Evolutionary conservation across 2,888 invertebrate species (phyloP).

Genomic region (Morpho helenor): DNA sequence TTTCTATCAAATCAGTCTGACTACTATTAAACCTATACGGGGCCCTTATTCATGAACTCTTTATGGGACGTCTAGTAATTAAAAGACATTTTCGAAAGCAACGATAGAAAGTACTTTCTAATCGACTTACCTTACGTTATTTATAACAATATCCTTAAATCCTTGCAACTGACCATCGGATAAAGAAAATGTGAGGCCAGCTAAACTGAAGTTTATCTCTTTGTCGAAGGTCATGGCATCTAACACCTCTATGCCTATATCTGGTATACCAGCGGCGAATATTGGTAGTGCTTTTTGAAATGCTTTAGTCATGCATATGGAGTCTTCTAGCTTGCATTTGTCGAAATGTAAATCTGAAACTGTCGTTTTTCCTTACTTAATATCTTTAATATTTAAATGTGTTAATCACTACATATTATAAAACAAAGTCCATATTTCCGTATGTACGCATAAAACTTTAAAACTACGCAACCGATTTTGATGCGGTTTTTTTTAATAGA

Average conservation of each 20-base stretch:
- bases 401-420: too few species aligned
- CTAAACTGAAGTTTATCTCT: slow-evolving; percentile 44
- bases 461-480: too few species aligned
- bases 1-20: too few species aligned
- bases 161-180: slow-evolving; percentile 33
- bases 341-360: slow-evolving; percentile 9
- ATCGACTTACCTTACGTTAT: slow-evolving; percentile 16
- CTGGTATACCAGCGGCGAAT: slow-evolving; percentile 46
- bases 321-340: slow-evolving; percentile 27
- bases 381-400: too few species aligned
- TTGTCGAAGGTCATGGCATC: slow-evolving; percentile 45
- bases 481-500: too few species aligned
- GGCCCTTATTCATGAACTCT: too few species aligned
- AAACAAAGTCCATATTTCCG: too few species aligned
- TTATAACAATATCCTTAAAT: slow-evolving; percentile 12
- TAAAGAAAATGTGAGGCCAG: slow-evolving; percentile 48
- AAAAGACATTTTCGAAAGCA: too few species aligned
- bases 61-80: too few species aligned
- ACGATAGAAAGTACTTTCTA: background rate
- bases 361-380: background rate
- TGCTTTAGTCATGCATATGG: slow-evolving; percentile 19
- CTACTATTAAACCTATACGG: too few species aligned
- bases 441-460: too few species aligned
- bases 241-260: slow-evolving; percentile 39
- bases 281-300: slow-evolving; percentile 26